A percentile compares a stretch with the other conserved stretches of the same genome.
Conservation (phyloP, 2,797 vertebrate genomes). For the Molossus alvarezi region DNA sequence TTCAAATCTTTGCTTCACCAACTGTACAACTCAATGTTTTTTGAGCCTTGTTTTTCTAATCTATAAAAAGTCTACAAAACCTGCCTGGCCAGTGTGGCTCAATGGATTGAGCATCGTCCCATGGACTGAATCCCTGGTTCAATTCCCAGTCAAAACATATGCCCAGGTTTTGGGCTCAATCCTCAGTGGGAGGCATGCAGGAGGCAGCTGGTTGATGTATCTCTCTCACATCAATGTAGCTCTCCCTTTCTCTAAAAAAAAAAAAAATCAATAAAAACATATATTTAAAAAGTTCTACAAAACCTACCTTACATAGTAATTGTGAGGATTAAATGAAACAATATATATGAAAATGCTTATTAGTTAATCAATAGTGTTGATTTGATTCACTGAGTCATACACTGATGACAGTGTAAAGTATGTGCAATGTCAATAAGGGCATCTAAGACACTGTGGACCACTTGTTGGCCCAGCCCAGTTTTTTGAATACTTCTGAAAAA, state of each 20-base stretch:
- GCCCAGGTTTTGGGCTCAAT: too few species aligned
- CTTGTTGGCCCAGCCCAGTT: not conserved
- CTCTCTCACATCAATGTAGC: too few species aligned
- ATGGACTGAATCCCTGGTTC: too few species aligned
- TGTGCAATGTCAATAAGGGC: not conserved
- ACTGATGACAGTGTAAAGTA: not conserved
- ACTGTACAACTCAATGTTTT: not conserved
- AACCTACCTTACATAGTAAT: not conserved
- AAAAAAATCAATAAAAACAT: too few species aligned
- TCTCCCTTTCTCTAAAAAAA: too few species aligned
- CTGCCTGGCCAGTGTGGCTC: not conserved
- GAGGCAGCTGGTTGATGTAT: too few species aligned
- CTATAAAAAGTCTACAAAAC: not conserved
- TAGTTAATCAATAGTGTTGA: not conserved
- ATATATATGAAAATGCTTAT: not conserved
- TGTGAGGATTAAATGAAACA: not conserved
- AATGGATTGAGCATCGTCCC: too few species aligned
- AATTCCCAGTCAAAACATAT: too few species aligned
- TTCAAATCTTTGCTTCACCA: conserved; percentile 32
- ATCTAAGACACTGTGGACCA: not conserved
- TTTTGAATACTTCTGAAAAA: conserved; percentile 19
- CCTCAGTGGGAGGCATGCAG: too few species aligned
- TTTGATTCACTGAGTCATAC: not conserved
- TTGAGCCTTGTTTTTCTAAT: conserved; percentile 6
- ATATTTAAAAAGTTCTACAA: not conserved